phyloP scores from a whole-genome alignment of 2,797 vertebrate species.

The Myripristis jacobus region DNA sequence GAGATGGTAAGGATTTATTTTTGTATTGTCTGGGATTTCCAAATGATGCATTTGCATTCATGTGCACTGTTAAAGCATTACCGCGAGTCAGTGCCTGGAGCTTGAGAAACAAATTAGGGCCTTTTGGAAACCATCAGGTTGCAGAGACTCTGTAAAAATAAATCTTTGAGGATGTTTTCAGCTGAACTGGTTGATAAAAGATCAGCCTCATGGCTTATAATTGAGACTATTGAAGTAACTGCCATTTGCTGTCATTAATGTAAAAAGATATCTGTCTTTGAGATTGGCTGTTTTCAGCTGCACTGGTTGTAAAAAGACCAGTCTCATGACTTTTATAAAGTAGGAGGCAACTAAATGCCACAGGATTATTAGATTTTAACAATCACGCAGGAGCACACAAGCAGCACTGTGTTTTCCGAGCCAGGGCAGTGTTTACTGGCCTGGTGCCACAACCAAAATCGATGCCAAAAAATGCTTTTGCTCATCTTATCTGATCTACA shows the following conservation, averaged over 20 bases:
- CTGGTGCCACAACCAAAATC: background rate
- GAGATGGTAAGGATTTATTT: constrained; percentile 45
- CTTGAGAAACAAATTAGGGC: no score
- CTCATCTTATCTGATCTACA: background rate
- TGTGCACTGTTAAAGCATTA: background rate
- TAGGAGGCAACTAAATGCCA: background rate
- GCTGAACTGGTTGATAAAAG: background rate
- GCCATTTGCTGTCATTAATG: no score
- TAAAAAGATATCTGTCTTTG: no score
- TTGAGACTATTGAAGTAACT: background rate
- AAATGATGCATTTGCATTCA: background rate
- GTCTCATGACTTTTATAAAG: background rate
- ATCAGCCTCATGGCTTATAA: background rate
- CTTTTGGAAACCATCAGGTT: no score
- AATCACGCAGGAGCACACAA: background rate
- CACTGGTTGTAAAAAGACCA: no score
- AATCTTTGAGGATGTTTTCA: background rate
- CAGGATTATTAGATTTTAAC: background rate
- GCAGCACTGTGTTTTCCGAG: background rate
- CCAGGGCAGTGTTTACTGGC: background rate
- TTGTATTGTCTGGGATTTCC: background rate
- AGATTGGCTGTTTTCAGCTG: no score
- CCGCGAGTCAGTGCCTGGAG: background rate
- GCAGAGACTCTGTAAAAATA: no score
- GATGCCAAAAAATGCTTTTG: background rate